These are phyloP conservation scores for Propsilocerus akamusi DNA, from an alignment of 1,140 invertebrate genomes.

Conservation along the genomic window DNA sequence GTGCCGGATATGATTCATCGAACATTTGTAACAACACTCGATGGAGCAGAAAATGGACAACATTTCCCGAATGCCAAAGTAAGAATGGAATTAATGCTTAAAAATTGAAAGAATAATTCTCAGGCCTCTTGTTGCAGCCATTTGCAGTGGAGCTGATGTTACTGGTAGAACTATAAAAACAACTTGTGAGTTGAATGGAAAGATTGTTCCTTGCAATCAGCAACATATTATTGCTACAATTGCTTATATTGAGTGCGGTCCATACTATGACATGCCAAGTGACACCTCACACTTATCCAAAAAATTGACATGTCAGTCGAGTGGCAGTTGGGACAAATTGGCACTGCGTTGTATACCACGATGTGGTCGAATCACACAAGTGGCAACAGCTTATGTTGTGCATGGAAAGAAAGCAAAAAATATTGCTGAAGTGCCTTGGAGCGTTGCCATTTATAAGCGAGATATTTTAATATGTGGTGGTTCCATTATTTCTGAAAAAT, in stretches of 20 bases:
- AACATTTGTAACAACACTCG: not conserved
- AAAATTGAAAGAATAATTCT: not conserved
- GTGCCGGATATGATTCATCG: not conserved
- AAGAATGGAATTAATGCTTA: not conserved
- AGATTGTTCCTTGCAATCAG: not conserved
- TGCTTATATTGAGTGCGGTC: not conserved
- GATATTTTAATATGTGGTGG: slow-evolving; percentile 25
- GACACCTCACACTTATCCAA: not conserved
- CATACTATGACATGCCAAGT: not conserved
- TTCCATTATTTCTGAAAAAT: slow-evolving; percentile 21
- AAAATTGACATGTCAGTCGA: not conserved
- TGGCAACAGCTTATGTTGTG: not conserved
- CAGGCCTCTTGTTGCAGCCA: not conserved
- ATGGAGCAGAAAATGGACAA: not conserved
- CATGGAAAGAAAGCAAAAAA: not conserved
- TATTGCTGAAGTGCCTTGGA: not conserved
- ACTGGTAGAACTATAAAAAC: not conserved
- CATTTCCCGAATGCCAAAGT: not conserved
- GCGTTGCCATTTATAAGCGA: not conserved
- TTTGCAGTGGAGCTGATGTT: not conserved
- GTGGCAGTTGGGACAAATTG: slow-evolving; percentile 1
- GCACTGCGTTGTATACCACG: not conserved
- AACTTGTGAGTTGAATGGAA: not conserved
- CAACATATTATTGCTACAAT: not conserved
- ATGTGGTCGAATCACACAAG: not conserved